These are phyloP conservation scores for Alces alces DNA, from an alignment of 2,113 vertebrate genomes.

Conservation along the genomic window DNA sequence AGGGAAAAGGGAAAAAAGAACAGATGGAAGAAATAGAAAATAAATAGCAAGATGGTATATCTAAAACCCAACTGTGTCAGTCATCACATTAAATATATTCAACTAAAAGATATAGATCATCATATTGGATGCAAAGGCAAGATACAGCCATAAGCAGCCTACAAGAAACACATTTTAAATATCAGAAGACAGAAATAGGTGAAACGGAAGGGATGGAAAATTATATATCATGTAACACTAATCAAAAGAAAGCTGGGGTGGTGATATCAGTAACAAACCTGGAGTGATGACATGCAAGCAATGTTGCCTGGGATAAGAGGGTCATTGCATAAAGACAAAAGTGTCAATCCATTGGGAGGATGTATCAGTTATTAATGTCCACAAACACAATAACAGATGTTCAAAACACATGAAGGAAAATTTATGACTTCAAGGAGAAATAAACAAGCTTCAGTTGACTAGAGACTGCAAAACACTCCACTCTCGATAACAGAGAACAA, in stretches of 20 bases:
- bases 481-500: not conserved
- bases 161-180: not conserved
- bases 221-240: not conserved
- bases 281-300: not conserved
- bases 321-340: not conserved
- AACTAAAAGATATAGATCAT: not conserved
- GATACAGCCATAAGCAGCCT: not conserved
- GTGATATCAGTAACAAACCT: not conserved
- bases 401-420: not conserved
- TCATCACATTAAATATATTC: not conserved
- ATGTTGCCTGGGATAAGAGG: not conserved
- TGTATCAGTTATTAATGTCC: not conserved
- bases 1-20: not conserved
- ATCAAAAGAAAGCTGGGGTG: not conserved
- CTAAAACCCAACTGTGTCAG: not conserved
- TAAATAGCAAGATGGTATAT: not conserved
- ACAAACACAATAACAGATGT: not conserved
- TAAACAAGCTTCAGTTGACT: not conserved
- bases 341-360: not conserved
- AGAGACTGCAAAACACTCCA: not conserved
- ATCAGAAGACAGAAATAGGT: conserved; percentile 1
- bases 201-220: not conserved
- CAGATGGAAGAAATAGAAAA: not conserved
- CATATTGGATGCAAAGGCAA: not conserved
- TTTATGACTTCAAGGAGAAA: not conserved